phyloP scores from a whole-genome alignment of 2,888 invertebrate species.

The Drosophila borealis region DNA sequence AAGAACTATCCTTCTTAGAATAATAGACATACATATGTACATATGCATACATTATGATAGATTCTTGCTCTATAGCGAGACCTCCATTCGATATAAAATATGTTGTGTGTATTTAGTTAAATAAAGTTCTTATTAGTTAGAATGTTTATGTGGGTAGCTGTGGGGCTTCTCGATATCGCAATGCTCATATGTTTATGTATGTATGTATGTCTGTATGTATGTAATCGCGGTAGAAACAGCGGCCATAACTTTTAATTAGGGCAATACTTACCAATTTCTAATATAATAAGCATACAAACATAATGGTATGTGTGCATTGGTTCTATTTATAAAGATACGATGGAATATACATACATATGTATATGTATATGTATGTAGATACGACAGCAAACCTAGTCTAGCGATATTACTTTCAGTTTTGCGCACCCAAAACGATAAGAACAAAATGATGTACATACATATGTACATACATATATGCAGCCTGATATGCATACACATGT shows the following conservation, averaged over 20 bases:
- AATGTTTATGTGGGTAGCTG: too few species aligned
- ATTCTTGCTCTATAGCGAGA: too few species aligned
- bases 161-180: too few species aligned
- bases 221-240: not conserved
- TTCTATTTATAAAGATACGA: constrained; percentile 9
- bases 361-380: not conserved
- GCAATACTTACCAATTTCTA: not conserved
- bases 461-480: not conserved
- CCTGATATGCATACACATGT: not conserved
- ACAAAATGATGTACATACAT: too few species aligned
- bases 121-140: too few species aligned
- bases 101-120: too few species aligned
- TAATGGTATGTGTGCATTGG: not conserved
- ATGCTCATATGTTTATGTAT: too few species aligned
- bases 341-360: not conserved
- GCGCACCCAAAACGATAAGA: constrained; percentile 9
- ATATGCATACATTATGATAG: too few species aligned
- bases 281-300: not conserved
- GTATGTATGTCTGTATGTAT: too few species aligned
- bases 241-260: not conserved
- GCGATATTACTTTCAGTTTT: not conserved
- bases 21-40: too few species aligned
- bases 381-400: not conserved
- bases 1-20: too few species aligned
- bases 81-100: too few species aligned